These are phyloP conservation scores for Drosophila mauritiana DNA, from an alignment of 1,140 invertebrate genomes.

Conservation along the genomic window DNA sequence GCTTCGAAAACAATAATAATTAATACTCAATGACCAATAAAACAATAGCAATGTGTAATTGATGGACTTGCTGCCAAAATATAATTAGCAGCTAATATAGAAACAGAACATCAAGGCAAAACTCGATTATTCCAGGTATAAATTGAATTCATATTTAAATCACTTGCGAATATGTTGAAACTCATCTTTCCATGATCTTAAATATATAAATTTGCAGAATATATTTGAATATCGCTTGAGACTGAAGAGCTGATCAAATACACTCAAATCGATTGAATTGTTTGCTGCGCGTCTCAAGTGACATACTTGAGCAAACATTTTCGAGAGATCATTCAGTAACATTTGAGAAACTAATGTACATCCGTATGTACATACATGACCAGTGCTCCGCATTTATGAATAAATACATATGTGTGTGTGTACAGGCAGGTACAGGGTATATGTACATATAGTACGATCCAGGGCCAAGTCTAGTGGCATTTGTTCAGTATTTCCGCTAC, in stretches of 20 bases:
- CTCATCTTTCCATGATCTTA: constrained; percentile 2
- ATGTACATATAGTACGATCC: constrained; percentile 34
- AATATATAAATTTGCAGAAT: constrained; percentile 1
- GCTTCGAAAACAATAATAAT: constrained; percentile 1
- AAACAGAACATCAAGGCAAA: background rate
- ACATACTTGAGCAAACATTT: constrained; percentile 62
- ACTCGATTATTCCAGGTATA: constrained; percentile 2
- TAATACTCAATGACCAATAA: constrained; percentile 9
- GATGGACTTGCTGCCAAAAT: constrained; percentile 15
- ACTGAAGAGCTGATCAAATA: constrained; percentile 39
- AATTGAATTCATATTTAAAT: constrained; percentile 2
- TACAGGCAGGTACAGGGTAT: constrained; percentile 20
- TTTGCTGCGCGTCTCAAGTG: constrained; percentile 56
- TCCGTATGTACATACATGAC: background rate
- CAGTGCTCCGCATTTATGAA: constrained; percentile 3
- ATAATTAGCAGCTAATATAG: constrained; percentile 14
- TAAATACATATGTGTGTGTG: constrained; percentile 14
- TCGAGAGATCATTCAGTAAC: constrained; percentile 46
- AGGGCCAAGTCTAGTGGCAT: constrained; percentile 44
- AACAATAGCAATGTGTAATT: background rate
- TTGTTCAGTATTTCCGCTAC: constrained; percentile 73
- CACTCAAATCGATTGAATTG: constrained; percentile 62
- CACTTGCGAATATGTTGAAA: no score
- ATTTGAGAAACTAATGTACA: constrained; percentile 1
- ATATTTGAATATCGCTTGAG: background rate